Evolutionary conservation across 2,797 vertebrate species (phyloP), one percentile per base, ranked within the genome.

Genomic region (Rhinella marina): DNA sequence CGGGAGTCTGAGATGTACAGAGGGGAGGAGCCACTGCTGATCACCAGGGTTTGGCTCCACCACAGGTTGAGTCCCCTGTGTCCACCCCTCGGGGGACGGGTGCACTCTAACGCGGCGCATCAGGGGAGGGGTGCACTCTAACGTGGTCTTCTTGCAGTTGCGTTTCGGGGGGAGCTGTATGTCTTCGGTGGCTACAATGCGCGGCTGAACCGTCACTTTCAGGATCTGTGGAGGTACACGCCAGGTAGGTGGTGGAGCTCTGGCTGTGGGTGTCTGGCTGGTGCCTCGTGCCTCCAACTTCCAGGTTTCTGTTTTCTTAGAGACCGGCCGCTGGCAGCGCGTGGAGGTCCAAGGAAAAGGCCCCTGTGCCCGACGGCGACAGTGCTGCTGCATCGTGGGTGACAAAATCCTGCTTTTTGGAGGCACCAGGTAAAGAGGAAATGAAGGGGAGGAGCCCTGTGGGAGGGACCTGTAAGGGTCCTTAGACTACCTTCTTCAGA

Each of bases 121-220:
- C 8, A 14, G 66, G 25, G 27, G 1, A 66, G 62, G 62, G 6
- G 66, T 7, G 27, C 66, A 17, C 23, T 70, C 17, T 54, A 50
- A 19, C 12, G 11, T 48, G 13, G 29, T n/a, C 87, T 0, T 64
- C 86, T 86, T 90, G 92, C 90, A 99, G 98, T 99, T 94, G 93
- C 97, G 85, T 98, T 98, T 93, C 98, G 97, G 0, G 97, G 97
- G 87, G 98, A 99, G 84, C 93, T 99, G 0, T 99, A 98, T 89
- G 97, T 99, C 87, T 99, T 99, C 91, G 98, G 98, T 87, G 98
- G 98, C 86, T 99, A 99, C 93, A 99, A 99, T 0, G 97, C 98
- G n/a, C 96, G 97, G 64, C 92, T 99, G 91, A 98, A 99, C 92
- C 95, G 96, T 81, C 98, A 99, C 92, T 99, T 99, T 94, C 98